These are phyloP conservation scores for Caerostris extrusa DNA, from an alignment of 1,140 invertebrate species.

Conservation along the genomic window DNA sequence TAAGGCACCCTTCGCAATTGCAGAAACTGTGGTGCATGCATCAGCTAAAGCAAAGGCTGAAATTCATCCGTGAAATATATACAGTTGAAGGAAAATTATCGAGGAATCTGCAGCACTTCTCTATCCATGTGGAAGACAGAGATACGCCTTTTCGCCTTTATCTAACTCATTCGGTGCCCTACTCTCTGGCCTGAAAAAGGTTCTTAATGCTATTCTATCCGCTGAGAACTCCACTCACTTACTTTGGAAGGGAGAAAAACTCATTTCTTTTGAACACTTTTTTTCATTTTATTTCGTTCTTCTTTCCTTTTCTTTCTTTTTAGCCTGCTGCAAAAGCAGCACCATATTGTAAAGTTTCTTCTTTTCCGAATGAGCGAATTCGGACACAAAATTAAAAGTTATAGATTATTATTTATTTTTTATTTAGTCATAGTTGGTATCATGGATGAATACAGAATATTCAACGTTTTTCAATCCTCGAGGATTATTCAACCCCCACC, in stretches of 20 bases:
- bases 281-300: neutral
- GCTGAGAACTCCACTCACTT: conserved; percentile 66
- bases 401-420: conserved; percentile 2
- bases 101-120: conserved; percentile 62
- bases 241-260: conserved; percentile 53
- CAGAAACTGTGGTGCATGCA: conserved; percentile 70
- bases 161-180: conserved; percentile 60
- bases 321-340: neutral
- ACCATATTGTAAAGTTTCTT: conserved; percentile 69
- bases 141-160: conserved; percentile 75
- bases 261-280: conserved; percentile 61
- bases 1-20: neutral
- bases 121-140: conserved; percentile 68
- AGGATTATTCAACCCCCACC: neutral
- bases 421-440: conserved; percentile 27
- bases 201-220: conserved; percentile 75
- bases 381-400: conserved; percentile 66
- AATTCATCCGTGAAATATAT: conserved; percentile 77
- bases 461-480: conserved; percentile 1
- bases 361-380: conserved; percentile 38
- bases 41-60: conserved; percentile 74
- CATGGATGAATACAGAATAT: conserved; percentile 32
- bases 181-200: conserved; percentile 67
- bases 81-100: conserved; percentile 76
- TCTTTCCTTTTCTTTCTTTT: neutral